Evolutionary conservation across 2,888 invertebrate genomes (phyloP), one percentile per base, ranked within the genome.

Genomic region (Erebia palarica): DNA sequence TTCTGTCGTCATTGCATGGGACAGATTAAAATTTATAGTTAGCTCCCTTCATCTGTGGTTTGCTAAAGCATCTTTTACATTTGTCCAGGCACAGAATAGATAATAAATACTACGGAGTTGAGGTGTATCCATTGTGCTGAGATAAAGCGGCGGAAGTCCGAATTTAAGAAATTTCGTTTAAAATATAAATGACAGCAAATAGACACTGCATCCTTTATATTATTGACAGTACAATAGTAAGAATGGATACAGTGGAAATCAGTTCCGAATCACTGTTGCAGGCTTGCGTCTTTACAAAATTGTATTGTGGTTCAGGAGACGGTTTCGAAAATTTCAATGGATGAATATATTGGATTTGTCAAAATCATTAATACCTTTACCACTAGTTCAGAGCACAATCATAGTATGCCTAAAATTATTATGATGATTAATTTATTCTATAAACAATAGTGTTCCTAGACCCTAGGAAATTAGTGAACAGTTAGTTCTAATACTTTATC

Each of bases 111-210:
- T 44, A 47, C 11, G 47, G 13, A 47, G 47, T 4, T 18, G n/a
- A 55, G 75, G 78, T 78, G 74, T 64, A 60, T 78, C 78, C 71
- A 81, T 84, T 86, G 85, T 85, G 69, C 61, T 68, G 61, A 67
- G 60, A 87, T 84, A 87, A 88, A 83, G 75, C 76, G 78, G 89
- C 90, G 90, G 90, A 91, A 86, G 89, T 89, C 84, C 82, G 81
- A 81, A 80, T 81, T 77, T 80, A 80, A 79, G 82, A 80, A 81
- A 82, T 81, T 80, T 80, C 83, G 16, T 83, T 84, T 84, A 86
- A 84, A 84, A 84, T 79, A 89, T 84, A 88, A 86, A 89, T 84
- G 89, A 87, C 87, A 90, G 87, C 86, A 90, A 91, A 91, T 88
- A 89, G 80, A 82, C 81, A 83, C 85, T 88, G 83, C 82, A 78